Evolutionary conservation across 2,888 invertebrate species (phyloP), one percentile per base, ranked within the genome.

Genomic region (Malacosoma neustria): DNA sequence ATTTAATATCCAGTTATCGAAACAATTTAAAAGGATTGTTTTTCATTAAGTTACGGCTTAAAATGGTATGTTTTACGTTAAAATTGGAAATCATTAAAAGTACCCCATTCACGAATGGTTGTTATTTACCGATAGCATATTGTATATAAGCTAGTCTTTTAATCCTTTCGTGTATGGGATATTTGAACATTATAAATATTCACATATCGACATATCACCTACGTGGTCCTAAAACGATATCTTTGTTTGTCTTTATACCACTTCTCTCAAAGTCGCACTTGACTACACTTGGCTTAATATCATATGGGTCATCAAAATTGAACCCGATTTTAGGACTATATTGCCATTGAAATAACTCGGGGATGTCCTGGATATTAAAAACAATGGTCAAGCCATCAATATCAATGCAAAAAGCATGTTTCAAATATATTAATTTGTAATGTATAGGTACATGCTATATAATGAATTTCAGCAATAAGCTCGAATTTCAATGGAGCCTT

Each of bases 271-370:
- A 73, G 41, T 49, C 54, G 72, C 82, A 81, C 58, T 36, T 55
- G 56, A 72, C 61, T 51, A 48, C 35, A 36, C 50, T 42, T 40
- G 57, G 48, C 48, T 59, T 48, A 41, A 49, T 42, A 49, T 64
- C 62, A 54, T 57, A 51, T 38, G 67, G 50, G 36, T 51, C 54
- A 57, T 70, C 62, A 48, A 53, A 72, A 67, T 67, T 55, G 54
- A 75, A 79, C 61, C 85, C 85, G 54, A 82, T 49, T 77, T 80
- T 85, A 49, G 81, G 73, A 66, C 65, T 71, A 66, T 70, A 81
- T 40, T 46, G 58, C 48, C 60, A 61, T 54, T 60, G 59, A 53
- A 68, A 60, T 65, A 54, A 57, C 48, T 70, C 72, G 72, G 64
- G 53, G 63, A 61, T 60, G 41, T 70, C 82, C 82, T 84, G 80